Evolutionary conservation across 2,797 vertebrate genomes (phyloP), one percentile per base, ranked within the genome.

Genomic region (Megalops cyprinoides): DNA sequence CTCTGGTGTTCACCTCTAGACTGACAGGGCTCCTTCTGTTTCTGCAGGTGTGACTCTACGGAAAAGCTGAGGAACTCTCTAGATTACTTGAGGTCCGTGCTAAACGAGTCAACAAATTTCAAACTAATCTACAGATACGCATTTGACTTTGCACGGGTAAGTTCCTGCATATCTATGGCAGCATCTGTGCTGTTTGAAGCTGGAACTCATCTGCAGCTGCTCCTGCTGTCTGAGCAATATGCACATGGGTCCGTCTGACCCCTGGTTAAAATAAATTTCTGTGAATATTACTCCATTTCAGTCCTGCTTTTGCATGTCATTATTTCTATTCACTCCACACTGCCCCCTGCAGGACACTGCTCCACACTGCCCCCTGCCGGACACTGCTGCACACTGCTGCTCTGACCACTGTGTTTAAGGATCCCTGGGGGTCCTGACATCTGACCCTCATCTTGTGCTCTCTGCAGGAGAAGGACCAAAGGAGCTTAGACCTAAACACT

Each of bases 51-150:
- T 90, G 98, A 99, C 90, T 97, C 97, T 85, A 99, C 97, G 82
- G 98, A 99, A 92, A 97, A 97, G 92, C 91, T 99, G 94, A 96
- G 97, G 94, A 98, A 96, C 92, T 96, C 97, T 80, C 92, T 99
- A 85, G 98, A 99, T 93, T 99, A 98, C 93, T 95, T 99, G 96
- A 96, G 98, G 92, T 98, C 98, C 85, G 96, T 99, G 91, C 94
- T 99, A 87, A 99, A 98, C 78, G 98, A 99, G 88, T 94, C 96
- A 92, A 96, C 96, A 89, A 99, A 96, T 93, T 99, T 99, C 95
- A 99, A 99, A 91, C 98, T 98, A 93, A 98, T 99, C 94, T 99
- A 99, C 95, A 97, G 98, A 99, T 99, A 99, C 0, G 98, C 98
- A 48, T 99, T 99, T 94, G 98, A 99, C 92, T 99, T 99, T 92